phyloP scores from a whole-genome alignment of 2,113 vertebrate genomes.

The Ceratotherium simum region DNA sequence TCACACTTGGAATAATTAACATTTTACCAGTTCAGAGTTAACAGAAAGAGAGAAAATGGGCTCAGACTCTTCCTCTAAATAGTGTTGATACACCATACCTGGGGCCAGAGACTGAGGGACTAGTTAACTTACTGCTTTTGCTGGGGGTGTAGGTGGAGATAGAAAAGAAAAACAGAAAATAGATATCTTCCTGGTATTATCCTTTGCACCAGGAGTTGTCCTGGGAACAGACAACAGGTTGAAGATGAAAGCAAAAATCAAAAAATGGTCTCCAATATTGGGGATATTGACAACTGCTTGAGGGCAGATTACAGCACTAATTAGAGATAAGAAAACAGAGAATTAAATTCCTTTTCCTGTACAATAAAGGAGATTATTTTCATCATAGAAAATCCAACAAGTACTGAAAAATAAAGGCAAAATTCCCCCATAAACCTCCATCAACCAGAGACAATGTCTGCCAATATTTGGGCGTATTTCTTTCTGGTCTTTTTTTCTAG shows the following conservation, averaged over 20 bases:
- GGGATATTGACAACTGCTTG: background rate
- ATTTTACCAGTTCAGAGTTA: background rate
- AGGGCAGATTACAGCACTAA: background rate
- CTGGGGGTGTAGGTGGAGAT: background rate
- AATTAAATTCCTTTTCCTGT: background rate
- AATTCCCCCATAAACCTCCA: background rate
- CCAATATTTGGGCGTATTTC: constrained; percentile 14
- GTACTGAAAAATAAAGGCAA: background rate
- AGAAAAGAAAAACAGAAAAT: background rate
- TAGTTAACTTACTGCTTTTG: background rate
- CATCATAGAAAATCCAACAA: background rate
- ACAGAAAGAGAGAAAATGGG: background rate
- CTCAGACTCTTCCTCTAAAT: background rate
- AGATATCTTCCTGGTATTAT: background rate
- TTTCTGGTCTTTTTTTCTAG: background rate
- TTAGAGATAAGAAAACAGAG: constrained; percentile 18
- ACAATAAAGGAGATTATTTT: background rate
- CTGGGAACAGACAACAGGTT: background rate
- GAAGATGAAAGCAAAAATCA: background rate
- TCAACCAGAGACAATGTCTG: background rate
- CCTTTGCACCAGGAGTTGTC: background rate
- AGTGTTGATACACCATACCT: background rate
- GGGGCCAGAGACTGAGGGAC: too few species aligned
- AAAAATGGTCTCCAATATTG: background rate
- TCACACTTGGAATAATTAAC: background rate